Base-by-base conservation (phyloP, 2,113 vertebrate species). In the Callionymus lyra region DNA sequence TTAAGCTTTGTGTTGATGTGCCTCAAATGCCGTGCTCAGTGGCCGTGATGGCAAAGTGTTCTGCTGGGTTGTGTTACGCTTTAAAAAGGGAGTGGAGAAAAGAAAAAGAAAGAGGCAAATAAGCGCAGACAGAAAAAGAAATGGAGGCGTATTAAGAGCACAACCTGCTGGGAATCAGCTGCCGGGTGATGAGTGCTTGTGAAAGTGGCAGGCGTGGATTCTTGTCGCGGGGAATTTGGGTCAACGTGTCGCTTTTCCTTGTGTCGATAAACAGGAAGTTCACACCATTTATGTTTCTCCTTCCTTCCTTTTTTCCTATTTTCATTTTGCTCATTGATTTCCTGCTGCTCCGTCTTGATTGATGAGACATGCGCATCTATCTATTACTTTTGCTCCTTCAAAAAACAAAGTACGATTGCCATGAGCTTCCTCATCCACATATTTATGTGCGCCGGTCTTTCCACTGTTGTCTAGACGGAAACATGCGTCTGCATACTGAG, bases 401-500 rank as follows among this genome's bases (percentile, higher is more conserved):
- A 21, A 57, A 50, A 52, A 2, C 31, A 48, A 52, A 27, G 41
- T 34, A 10, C 52, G 12, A 19, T 36, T 31, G 38, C 41, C 3
- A 40, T 0, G 16, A 39, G 47, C 38, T 46, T 41, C 48, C 45
- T 40, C 3, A 1, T 37, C 14, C 11, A 1, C 43, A 10, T 16
- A 37, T 54, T 51, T 38, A 36, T 36, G 55, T 37, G 39, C 38
- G 50, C 43, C 21, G 8, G 21, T 27, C 21, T 27, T 67, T 67
- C 70, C 41, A 8, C 47, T 44, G 63, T 70, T 65, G 75, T 79
- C 75, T 68, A 74, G 75, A 82, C 69, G 38, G 61, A 70, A 61
- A 61, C 71, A 73, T 76, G 77, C 34, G 59, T 19, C 62, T 68
- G 77, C 80, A 79, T 77, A 72, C 72, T 49, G 63, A 79, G 55